A percentile compares a stretch with the other conserved stretches of the same genome.
These are phyloP conservation scores for Oconnorella tubifera DNA, from an alignment of 2,888 invertebrate species.

Conservation along the genomic window DNA sequence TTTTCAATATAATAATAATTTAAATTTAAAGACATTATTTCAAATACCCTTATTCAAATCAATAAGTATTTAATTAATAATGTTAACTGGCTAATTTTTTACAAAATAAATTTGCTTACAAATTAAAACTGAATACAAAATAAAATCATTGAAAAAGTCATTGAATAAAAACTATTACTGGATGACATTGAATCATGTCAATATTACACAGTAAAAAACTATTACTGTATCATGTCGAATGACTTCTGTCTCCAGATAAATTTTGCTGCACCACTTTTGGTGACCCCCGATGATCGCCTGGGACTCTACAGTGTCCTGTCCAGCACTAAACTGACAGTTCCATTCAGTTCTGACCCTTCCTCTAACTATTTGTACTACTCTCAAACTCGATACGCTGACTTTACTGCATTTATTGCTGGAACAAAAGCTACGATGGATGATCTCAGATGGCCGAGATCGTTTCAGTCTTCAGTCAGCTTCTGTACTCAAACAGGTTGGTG, in stretches of 20 bases:
- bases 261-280: constrained; percentile 8
- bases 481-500: constrained; percentile 17
- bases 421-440: constrained; percentile 1
- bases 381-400: constrained; percentile 1
- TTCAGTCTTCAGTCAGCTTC: constrained; percentile 21
- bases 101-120: too few relatives aligned
- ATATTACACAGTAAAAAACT: too few relatives aligned
- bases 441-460: constrained; percentile 20
- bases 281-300: constrained; percentile 13
- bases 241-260: constrained; percentile 16
- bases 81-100: too few relatives aligned
- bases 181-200: too few relatives aligned
- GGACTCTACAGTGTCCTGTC: constrained; percentile 14
- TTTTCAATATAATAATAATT: too few relatives aligned
- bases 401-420: constrained; percentile 1
- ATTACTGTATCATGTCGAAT: too few relatives aligned
- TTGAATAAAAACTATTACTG: too few relatives aligned
- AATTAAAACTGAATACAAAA: too few relatives aligned
- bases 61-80: too few relatives aligned
- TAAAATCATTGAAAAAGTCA: too few relatives aligned
- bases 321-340: constrained; percentile 16
- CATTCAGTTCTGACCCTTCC: constrained; percentile 17
- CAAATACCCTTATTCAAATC: too few relatives aligned
- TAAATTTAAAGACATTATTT: too few relatives aligned
- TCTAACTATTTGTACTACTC: constrained; percentile 9